Base-by-base conservation (phyloP, 2,888 invertebrate genomes). In the Urechis unicinctus region DNA sequence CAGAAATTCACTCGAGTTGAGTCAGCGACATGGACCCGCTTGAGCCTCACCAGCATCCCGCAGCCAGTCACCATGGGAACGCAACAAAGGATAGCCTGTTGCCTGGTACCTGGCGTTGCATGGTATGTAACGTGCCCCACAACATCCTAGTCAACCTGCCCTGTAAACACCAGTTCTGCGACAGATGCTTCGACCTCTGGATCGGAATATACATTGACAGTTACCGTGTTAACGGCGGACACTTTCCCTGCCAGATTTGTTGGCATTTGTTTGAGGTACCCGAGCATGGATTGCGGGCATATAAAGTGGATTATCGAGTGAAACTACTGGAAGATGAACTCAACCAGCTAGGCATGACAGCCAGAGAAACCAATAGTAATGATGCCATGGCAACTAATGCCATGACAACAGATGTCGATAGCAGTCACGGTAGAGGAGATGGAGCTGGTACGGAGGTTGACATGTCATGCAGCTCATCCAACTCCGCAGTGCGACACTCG, bases 211-310 rank as follows among this genome's bases (percentile, higher is more conserved):
- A 57, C 30, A 30, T 31, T 3, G 53, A 50, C 36, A 36, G 17
- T n/a, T 57, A 57, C 49, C 31, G 41, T 4, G 50, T 31, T n/a
- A 13, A 2, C 4, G n/a, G 26, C 3, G 28, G 47, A 13, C 24
- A 28, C 4, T 55, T 50, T 31, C 55, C 58, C 3, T 58, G 55
- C 28, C 55, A 45, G 42, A 6, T 52, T 13, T 60, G 60, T 36
- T 54, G 55, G 51, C 5, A 25, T 4, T 3, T 46, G 3, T 52
- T 31, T 43, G 43, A 31, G 9, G 41, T 55, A 6, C 60, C 60
- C 9, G 29, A n/a, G 2, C 49, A 47, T 5, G 59, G 59, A 1
- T 24, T 59, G 3, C 25, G 29, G 2, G 50, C 45, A 13, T 56
- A 45, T 47, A 3, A 49, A 21, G 56, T 50, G 46, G 51, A 59